phyloP scores from a whole-genome alignment of 2,797 vertebrate genomes.

The Cryptoprocta ferox region DNA sequence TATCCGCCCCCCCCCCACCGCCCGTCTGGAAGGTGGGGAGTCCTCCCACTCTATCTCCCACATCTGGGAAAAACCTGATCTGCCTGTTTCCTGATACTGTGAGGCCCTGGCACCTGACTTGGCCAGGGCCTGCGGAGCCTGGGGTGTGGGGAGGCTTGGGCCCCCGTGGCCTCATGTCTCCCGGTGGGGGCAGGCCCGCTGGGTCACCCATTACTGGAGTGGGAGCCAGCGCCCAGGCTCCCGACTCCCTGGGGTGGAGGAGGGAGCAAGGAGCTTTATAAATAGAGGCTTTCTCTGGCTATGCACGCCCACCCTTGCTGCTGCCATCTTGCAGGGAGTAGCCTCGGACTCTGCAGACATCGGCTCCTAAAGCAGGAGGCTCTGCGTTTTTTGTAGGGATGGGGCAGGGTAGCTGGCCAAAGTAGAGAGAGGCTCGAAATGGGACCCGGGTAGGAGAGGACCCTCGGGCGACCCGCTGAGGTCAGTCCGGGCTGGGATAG shows the following conservation, averaged over 20 bases:
- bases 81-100: background rate
- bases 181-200: background rate
- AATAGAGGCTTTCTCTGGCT: slow-evolving; percentile 80
- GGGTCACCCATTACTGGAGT: background rate
- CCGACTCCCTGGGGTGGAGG: slow-evolving; percentile 49
- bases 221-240: slow-evolving; percentile 6
- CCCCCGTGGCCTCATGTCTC: background rate
- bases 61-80: slow-evolving; percentile 74
- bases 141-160: background rate
- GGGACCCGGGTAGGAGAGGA: background rate
- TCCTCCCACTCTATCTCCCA: slow-evolving; percentile 9
- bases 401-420: background rate
- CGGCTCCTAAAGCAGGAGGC: background rate
- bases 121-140: background rate
- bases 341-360: background rate
- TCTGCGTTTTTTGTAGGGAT: background rate
- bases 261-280: slow-evolving; percentile 69
- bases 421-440: background rate
- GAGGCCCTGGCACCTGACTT: slow-evolving; percentile 34
- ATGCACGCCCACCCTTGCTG: slow-evolving; percentile 64
- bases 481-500: background rate
- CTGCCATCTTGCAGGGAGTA: slow-evolving; percentile 56
- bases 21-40: background rate
- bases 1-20: background rate
- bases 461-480: background rate